These are phyloP conservation scores for Echinarachnius parma DNA, from an alignment of 53 echinoderm and acorn worm species.

Conservation along the genomic window DNA sequence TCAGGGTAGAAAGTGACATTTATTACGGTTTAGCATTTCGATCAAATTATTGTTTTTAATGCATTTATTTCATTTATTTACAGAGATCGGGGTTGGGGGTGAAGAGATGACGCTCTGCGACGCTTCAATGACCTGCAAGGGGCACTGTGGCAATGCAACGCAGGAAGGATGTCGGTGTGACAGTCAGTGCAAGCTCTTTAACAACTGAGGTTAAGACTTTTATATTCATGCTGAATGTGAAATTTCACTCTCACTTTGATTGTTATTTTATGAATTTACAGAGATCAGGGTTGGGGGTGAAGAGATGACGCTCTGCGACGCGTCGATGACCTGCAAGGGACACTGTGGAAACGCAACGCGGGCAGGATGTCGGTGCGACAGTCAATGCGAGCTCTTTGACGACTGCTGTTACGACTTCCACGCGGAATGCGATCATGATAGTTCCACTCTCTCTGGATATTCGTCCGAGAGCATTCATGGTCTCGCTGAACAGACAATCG, in stretches of 20 bases:
- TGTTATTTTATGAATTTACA: too few relatives aligned
- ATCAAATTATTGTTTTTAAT: too few relatives aligned
- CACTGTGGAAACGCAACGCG: conserved; percentile 37
- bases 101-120: conserved; percentile 30
- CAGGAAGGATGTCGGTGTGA: too few relatives aligned
- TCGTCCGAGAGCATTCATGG: not conserved
- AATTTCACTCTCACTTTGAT: too few relatives aligned
- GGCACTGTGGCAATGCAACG: too few relatives aligned
- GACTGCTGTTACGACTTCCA: conserved; percentile 52
- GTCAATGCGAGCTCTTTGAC: conserved; percentile 2
- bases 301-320: conserved; percentile 28
- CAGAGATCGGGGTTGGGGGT: conserved; percentile 22
- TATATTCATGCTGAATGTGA: too few relatives aligned
- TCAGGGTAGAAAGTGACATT: too few relatives aligned
- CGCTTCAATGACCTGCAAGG: too few relatives aligned
- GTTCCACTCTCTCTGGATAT: not conserved
- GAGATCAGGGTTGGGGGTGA: conserved; percentile 15
- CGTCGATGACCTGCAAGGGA: conserved; percentile 29
- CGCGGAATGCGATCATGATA: conserved; percentile 2
- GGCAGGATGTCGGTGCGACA: conserved; percentile 43
- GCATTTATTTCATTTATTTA: too few relatives aligned
- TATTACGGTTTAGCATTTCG: too few relatives aligned
- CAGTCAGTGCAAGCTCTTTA: too few relatives aligned
- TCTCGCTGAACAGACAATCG: not conserved
- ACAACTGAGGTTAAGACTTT: too few relatives aligned